These are phyloP conservation scores for Siphonodentalium dalli DNA, from an alignment of 2,888 invertebrate species.

Conservation along the genomic window DNA sequence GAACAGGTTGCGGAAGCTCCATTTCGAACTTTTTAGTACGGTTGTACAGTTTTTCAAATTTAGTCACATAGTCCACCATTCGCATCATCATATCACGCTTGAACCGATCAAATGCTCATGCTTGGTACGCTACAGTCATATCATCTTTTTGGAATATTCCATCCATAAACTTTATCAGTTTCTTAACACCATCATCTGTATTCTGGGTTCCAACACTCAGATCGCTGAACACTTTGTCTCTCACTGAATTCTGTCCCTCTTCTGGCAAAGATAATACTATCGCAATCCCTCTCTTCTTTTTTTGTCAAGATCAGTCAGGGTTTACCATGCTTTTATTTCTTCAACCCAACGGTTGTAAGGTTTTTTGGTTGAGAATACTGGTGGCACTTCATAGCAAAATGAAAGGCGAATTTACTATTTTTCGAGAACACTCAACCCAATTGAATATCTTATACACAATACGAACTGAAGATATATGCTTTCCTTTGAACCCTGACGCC, in stretches of 20 bases:
- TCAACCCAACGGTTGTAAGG: background rate
- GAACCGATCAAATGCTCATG: background rate
- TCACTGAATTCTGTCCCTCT: background rate
- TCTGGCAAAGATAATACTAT: background rate
- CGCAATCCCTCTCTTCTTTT: background rate
- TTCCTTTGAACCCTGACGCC: no score
- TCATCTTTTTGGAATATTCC: background rate
- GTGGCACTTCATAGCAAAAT: slow-evolving; percentile 14
- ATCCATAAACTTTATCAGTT: background rate
- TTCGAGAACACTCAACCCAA: no score
- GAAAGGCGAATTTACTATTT: no score
- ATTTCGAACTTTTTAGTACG: background rate
- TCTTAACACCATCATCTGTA: background rate
- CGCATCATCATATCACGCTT: background rate
- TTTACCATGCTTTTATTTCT: background rate
- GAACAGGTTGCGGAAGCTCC: background rate
- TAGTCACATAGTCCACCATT: background rate
- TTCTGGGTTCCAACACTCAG: no score
- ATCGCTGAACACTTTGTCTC: background rate
- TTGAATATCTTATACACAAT: no score
- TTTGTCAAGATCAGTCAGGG: background rate
- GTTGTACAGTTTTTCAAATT: background rate
- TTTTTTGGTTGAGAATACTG: no score
- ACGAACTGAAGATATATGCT: no score
- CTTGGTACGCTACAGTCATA: background rate